Evolutionary conservation across 2,113 vertebrate genomes (phyloP), one percentile per base, ranked within the genome.

Genomic region (Xiphias gladius): DNA sequence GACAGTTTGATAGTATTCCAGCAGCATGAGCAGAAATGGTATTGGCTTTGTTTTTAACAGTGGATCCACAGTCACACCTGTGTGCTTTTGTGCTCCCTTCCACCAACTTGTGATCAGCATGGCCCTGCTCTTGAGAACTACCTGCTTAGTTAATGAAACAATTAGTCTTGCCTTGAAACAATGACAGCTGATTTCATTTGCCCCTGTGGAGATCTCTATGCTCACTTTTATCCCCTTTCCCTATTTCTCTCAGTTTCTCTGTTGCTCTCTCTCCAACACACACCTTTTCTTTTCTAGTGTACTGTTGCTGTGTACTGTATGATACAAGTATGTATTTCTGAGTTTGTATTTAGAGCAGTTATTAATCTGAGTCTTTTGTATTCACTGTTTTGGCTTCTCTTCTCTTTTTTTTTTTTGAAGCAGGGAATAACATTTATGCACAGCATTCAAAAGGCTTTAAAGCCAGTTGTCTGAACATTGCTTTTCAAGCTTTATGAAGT

Each of bases 71-170:
- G 73, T 78, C 84, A 32, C 89, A 88, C 91, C 89, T 39, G 82
- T 73, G 83, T 46, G 69, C 83, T 84, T 90, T 92, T 88, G 78
- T 91, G 78, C 65, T 63, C 71, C 68, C 82, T 72, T 81, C 86
- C 75, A 83, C 91, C 90, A 82, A 88, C 91, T 88, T 85, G 64
- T 78, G 71, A 89, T 88, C 86, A 91, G 88, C 89, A 70, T 76
- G 79, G 50, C 67, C 28, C 69, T 48, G 84, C 86, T 92, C 73
- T 86, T 73, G 87, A 90, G 75, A 89, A 87, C 76, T 66, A 91
- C 83, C 86, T 75, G 88, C 88, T 90, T 94, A 89, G 89, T 91
- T 94, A 94, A 94, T 94, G 84, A 93, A 93, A 91, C 84, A 91
- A 91, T 93, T 91, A 83, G 74, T 89, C 87, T 87, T 72, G 61